Evolutionary conservation across 2,888 invertebrate genomes (phyloP), one percentile per base, ranked within the genome.

Genomic region (Polydrusus pterygomalis): DNA sequence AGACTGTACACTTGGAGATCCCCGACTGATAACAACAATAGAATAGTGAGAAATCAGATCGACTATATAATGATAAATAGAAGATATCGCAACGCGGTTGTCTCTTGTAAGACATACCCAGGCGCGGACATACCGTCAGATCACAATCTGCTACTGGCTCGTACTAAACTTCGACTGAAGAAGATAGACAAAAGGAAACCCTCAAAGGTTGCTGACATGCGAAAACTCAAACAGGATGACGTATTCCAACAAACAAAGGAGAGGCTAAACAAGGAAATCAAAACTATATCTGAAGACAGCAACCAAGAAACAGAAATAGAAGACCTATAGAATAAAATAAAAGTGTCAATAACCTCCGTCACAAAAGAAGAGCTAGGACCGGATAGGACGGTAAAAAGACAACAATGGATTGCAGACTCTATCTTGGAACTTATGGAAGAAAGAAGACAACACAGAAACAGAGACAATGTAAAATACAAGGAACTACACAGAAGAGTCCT

Each of bases 21-120:
- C 9, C 78, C 79, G 20, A 74, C 67, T 49, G 75, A 81, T 49
- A 80, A 56, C 34, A 25, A 65, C 34, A 9, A 40, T 11, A 77
- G 74, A 58, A 79, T 81, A 15, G 76, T 79, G 11, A 74, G 79
- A 73, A 81, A 82, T 75, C 80, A 81, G 69, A 82, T 81, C 38
- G 79, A 81, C 70, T 82, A 49, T 64, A 71, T 81, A 2, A 49
- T 78, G 38, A 78, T 81, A 25, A 25, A 40, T 54, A 74, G 78
- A 47, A 65, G 80, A 69, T 80, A 58, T 72, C 74, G 73, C 63
- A 79, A 80, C 54, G 30, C 70, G 7, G 62, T 81, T 10, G 75
- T 49, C 60, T 63, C 62, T 13, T 71, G 43, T 2, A 80, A 80
- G 78, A 78, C 81, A 10, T 80, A 79, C 25, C 25, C 25, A 25